Percentiles rank a stretch among this genome's conserved stretches.
Evolutionary conservation across 2,888 invertebrate genomes (phyloP).

Genomic region (Hybos culiciformis): DNA sequence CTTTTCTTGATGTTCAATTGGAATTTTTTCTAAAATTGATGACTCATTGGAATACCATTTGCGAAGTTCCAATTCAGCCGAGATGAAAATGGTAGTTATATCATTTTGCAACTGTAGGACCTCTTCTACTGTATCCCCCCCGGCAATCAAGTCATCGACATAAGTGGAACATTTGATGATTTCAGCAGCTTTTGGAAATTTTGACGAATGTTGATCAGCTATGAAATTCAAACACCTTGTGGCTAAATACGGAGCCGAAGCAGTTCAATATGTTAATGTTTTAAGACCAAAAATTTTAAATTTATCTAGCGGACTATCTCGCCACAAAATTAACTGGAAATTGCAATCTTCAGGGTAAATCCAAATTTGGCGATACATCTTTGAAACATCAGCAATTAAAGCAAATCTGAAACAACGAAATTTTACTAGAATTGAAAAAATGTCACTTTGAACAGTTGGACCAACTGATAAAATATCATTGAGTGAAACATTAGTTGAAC

Average conservation of each 20-base stretch:
- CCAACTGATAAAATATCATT: conserved; percentile 8
- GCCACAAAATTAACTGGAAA: no score
- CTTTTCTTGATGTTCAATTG: not conserved
- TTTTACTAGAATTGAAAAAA: not conserved
- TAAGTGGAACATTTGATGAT: no score
- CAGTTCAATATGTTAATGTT: conserved; percentile 12
- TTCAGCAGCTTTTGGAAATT: not conserved
- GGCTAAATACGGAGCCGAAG: conserved; percentile 11
- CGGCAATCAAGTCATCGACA: not conserved
- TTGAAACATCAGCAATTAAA: conserved; percentile 16
- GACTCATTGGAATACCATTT: not conserved
- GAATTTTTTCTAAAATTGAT: not conserved
- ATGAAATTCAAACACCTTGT: conserved; percentile 4
- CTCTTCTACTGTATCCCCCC: not conserved
- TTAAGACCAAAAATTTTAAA: conserved; percentile 8
- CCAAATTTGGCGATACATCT: conserved; percentile 14
- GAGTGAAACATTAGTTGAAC: conserved; percentile 5
- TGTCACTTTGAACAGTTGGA: conserved; percentile 7
- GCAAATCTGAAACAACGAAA: conserved; percentile 8
- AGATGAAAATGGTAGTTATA: not conserved
- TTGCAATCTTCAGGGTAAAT: no score
- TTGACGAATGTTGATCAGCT: not conserved
- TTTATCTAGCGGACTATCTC: not conserved
- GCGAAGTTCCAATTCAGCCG: not conserved
- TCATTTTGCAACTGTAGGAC: not conserved